phyloP scores from a whole-genome alignment of 2,113 vertebrate species.

The Labeo catla region DNA sequence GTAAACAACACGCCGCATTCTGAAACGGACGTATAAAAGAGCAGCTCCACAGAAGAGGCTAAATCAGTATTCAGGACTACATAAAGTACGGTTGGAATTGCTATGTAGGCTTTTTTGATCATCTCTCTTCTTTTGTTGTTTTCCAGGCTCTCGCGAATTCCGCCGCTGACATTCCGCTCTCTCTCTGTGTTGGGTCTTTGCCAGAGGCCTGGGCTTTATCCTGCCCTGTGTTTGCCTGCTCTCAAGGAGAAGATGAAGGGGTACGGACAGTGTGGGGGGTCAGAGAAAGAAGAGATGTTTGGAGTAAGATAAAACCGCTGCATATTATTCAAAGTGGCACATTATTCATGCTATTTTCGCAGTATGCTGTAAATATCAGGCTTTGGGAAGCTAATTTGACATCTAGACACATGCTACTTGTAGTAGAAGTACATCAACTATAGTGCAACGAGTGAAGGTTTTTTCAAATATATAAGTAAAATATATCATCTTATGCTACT shows the following conservation, averaged over 20 bases:
- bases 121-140: constrained; percentile 53
- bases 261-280: constrained; percentile 25
- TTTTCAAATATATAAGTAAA: no score
- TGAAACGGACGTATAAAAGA: constrained; percentile 58
- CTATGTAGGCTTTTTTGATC: constrained; percentile 44
- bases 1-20: constrained; percentile 67
- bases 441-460: no score
- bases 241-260: constrained; percentile 66
- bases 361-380: background rate
- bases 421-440: background rate
- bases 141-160: constrained; percentile 59
- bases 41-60: constrained; percentile 55
- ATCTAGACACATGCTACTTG: no score
- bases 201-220: constrained; percentile 73
- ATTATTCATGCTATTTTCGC: background rate
- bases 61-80: constrained; percentile 44
- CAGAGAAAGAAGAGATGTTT: constrained; percentile 7
- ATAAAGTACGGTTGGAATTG: constrained; percentile 46
- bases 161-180: constrained; percentile 62
- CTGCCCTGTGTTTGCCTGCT: constrained; percentile 74
- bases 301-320: background rate
- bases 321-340: background rate
- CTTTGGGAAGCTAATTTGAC: background rate
- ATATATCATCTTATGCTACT: no score
- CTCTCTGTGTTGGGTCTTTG: constrained; percentile 62